These are phyloP conservation scores for Glossophaga mutica DNA, from an alignment of 2,797 vertebrate species.

Conservation along the genomic window DNA sequence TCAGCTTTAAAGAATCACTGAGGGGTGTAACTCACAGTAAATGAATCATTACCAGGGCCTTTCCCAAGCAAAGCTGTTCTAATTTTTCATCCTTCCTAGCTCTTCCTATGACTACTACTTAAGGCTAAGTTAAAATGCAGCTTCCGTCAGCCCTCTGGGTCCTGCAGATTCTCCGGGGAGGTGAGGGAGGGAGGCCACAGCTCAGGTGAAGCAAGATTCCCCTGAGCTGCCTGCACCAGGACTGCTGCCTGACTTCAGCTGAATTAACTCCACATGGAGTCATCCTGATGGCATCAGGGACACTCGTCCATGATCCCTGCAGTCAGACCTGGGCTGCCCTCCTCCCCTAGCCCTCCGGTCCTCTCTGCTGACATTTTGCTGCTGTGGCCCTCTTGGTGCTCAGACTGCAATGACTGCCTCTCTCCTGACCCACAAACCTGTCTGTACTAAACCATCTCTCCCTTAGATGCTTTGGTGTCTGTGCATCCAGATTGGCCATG, in stretches of 20 bases:
- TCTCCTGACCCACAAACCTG: neutral
- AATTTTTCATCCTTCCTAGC: neutral
- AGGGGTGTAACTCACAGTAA: neutral
- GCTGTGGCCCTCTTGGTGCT: neutral
- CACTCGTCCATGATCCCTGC: neutral
- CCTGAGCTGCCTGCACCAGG: neutral
- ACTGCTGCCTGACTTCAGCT: neutral
- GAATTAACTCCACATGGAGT: neutral
- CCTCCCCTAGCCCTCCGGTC: neutral
- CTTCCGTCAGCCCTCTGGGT: neutral
- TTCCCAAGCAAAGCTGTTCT: neutral
- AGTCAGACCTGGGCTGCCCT: neutral
- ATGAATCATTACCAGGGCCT: neutral
- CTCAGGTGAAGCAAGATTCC: neutral
- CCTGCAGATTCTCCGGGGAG: neutral
- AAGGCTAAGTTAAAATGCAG: neutral
- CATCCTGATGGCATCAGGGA: neutral
- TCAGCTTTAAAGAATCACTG: neutral
- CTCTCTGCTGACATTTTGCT: neutral
- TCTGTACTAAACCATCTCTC: neutral
- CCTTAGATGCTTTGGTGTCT: neutral
- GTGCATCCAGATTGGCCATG: neutral
- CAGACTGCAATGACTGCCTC: neutral
- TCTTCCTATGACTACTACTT: neutral
- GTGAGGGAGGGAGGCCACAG: too few species aligned